These are phyloP conservation scores for Conistra vaccinii DNA, from an alignment of 2,888 invertebrate species.

Conservation along the genomic window DNA sequence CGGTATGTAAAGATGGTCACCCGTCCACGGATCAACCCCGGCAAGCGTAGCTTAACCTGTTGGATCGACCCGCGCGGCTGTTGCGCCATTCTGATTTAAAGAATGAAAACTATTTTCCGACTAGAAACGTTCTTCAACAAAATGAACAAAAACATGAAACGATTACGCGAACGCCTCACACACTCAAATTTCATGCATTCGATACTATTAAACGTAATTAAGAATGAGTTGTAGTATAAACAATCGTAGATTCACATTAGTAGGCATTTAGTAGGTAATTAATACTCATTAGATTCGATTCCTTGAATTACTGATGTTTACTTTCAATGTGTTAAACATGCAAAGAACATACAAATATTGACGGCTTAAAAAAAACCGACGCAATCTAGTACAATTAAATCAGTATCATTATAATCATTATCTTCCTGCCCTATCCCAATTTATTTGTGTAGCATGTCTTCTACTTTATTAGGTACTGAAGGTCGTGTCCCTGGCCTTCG, in stretches of 20 bases:
- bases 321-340: conserved; percentile 3
- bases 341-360: neutral
- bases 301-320: conserved; percentile 3
- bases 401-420: neutral
- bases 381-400: neutral
- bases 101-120: conserved; percentile 6
- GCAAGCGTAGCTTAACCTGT: too few species aligned
- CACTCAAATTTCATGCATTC: neutral
- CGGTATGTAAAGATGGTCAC: too few species aligned
- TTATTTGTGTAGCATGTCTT: neutral
- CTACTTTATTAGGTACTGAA: neutral
- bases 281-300: conserved; percentile 16
- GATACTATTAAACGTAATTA: conserved; percentile 31
- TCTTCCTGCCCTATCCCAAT: neutral
- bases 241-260: conserved; percentile 21
- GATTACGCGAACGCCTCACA: neutral
- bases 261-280: conserved; percentile 16
- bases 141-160: conserved; percentile 9
- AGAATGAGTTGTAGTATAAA: conserved; percentile 6
- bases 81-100: too few species aligned
- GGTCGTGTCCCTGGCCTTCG: too few species aligned
- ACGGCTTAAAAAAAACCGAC: neutral
- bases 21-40: too few species aligned
- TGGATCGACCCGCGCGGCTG: too few species aligned
- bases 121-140: neutral